These are phyloP conservation scores for Enteromius viviparus DNA, from an alignment of 2,797 vertebrate genomes.

Conservation along the genomic window DNA sequence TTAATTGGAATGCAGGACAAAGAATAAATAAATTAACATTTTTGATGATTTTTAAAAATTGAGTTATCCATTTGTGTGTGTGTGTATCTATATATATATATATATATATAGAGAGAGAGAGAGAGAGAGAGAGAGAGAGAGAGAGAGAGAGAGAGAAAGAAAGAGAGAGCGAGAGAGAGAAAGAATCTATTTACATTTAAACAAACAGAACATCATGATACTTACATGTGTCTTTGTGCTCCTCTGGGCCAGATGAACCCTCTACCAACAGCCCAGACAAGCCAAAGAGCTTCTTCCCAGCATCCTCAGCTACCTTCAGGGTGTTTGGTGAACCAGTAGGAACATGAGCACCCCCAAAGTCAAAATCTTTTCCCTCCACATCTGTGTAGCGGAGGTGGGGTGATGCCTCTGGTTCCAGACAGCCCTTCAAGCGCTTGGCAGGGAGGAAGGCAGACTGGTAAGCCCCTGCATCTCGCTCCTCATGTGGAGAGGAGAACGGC, in stretches of 20 bases:
- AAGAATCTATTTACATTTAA: not conserved
- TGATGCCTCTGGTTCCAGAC: conserved; percentile 82
- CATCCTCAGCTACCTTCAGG: conserved; percentile 90
- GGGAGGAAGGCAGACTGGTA: conserved; percentile 98
- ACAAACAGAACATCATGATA: conserved; percentile 61
- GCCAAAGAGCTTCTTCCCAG: conserved; percentile 95
- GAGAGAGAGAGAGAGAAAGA: no score
- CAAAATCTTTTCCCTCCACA: conserved; percentile 93
- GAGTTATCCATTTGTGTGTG: no score
- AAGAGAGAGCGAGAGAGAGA: no score
- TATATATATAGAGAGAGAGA: not conserved
- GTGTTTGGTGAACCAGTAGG: conserved; percentile 85
- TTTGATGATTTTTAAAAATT: no score
- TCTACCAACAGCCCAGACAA: conserved; percentile 96
- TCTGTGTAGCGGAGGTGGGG: conserved; percentile 91
- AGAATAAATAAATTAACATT: no score
- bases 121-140: no score
- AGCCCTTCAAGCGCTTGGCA: conserved; percentile 95
- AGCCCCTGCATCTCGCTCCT: conserved; percentile 90
- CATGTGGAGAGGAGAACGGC: conserved; percentile 90
- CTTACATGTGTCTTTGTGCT: conserved; percentile 96
- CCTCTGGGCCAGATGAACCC: conserved; percentile 91
- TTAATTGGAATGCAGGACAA: no score
- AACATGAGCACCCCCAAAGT: conserved; percentile 86
- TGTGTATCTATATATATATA: not conserved